Percentiles rank a stretch among this genome's conserved stretches.
These are phyloP conservation scores for Mechanitis messenoides DNA, from an alignment of 2,888 invertebrate genomes.

Conservation along the genomic window DNA sequence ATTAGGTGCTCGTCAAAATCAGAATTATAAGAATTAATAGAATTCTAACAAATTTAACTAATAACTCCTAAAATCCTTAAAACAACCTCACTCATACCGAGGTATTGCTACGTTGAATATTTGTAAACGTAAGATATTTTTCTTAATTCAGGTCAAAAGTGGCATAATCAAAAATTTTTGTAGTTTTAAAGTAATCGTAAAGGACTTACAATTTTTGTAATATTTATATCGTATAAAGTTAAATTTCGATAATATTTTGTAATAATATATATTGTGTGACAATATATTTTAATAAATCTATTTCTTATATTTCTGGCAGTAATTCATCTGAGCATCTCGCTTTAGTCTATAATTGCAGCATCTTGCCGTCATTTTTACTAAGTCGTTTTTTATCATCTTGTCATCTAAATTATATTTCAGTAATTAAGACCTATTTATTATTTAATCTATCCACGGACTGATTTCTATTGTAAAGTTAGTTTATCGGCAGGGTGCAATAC, in stretches of 20 bases:
- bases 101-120: constrained; percentile 24
- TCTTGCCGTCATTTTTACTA: constrained; percentile 24
- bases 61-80: constrained; percentile 1
- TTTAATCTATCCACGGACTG: constrained; percentile 18
- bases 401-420: constrained; percentile 12
- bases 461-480: constrained; percentile 18
- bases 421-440: constrained; percentile 26
- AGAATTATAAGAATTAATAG: constrained; percentile 2
- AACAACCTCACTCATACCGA: background rate
- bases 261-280: constrained; percentile 28
- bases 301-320: constrained; percentile 18
- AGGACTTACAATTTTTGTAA: constrained; percentile 26
- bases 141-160: constrained; percentile 26
- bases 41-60: constrained; percentile 10
- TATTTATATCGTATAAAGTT: constrained; percentile 26
- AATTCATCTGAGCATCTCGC: constrained; percentile 13
- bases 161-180: constrained; percentile 28
- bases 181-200: constrained; percentile 26
- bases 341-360: constrained; percentile 20
- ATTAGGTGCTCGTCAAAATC: background rate
- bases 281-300: constrained; percentile 25
- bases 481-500: constrained; percentile 28
- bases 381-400: constrained; percentile 14
- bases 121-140: constrained; percentile 19
- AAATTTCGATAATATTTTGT: constrained; percentile 25